phyloP scores from a whole-genome alignment of 2,113 vertebrate genomes.

The Pogona vitticeps region DNA sequence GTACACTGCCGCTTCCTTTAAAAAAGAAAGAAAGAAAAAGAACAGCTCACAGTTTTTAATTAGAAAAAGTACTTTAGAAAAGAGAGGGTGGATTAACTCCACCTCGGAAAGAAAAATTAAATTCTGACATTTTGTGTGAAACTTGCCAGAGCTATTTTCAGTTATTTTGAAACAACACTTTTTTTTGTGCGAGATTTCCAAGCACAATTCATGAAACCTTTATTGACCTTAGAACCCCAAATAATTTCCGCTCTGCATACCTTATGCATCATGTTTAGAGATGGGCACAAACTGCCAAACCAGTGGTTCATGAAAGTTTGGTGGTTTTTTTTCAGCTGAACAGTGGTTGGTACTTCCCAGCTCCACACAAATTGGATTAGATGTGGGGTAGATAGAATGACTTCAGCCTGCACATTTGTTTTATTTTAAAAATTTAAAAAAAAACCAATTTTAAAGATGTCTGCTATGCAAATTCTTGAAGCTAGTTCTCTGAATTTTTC shows the following conservation, averaged over 20 bases:
- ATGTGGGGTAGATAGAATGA: too few relatives aligned
- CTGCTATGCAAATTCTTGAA: too few relatives aligned
- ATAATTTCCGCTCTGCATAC: not conserved
- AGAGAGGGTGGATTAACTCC: conserved; percentile 32
- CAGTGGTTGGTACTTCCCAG: too few relatives aligned
- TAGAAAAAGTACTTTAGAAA: conserved; percentile 39
- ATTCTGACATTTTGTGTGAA: not conserved
- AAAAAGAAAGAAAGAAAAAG: conserved; percentile 30
- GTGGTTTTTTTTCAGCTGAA: too few relatives aligned
- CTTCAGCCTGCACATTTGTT: too few relatives aligned
- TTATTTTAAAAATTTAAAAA: too few relatives aligned
- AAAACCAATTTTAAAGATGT: too few relatives aligned
- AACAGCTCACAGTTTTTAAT: conserved; percentile 66
- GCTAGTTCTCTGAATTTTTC: too few relatives aligned
- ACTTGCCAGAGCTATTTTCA: not conserved
- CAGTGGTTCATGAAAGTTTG: too few relatives aligned
- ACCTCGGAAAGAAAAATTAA: conserved; percentile 2
- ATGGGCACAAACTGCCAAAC: too few relatives aligned
- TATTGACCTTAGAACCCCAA: not conserved
- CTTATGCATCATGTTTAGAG: too few relatives aligned
- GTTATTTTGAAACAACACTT: not conserved
- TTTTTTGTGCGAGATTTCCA: not conserved
- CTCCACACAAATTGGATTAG: too few relatives aligned
- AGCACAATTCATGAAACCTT: not conserved
- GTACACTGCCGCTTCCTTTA: conserved; percentile 48